Conservation (phyloP, 2,797 vertebrate species). For the Basileuterus tristriatus region DNA sequence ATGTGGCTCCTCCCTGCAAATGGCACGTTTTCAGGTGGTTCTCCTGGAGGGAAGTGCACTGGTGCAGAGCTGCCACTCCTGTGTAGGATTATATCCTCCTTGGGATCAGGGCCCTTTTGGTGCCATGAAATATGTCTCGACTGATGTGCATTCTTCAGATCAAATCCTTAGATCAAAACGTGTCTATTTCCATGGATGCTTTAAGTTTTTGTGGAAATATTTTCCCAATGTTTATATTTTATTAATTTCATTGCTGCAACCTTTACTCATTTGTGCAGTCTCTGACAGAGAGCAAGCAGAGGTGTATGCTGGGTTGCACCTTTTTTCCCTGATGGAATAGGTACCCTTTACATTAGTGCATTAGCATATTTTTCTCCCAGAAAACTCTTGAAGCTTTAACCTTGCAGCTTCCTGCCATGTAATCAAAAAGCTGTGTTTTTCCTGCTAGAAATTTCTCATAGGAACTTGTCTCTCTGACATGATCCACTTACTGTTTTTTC, state of each 20-base stretch:
- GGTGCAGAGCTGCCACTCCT: not conserved
- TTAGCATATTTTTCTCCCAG: not conserved
- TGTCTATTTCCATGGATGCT: not conserved
- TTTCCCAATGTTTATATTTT: not conserved
- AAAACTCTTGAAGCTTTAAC: not conserved
- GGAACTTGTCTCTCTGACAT: slow-evolving; percentile 22
- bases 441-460: slow-evolving; percentile 51
- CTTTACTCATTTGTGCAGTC: not conserved
- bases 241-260: not conserved
- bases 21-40: not conserved
- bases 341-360: not conserved
- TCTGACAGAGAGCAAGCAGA: not conserved
- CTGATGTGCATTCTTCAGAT: not conserved
- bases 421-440: not conserved
- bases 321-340: not conserved
- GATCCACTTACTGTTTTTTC: slow-evolving; percentile 46
- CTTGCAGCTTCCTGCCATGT: not conserved
- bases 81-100: not conserved
- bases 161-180: not conserved
- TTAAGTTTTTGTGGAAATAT: not conserved
- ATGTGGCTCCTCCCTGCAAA: not conserved
- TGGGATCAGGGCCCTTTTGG: not conserved
- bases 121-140: not conserved
- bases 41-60: accelerated
- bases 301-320: not conserved